These are phyloP conservation scores for Poeciliopsis prolifica DNA, from an alignment of 2,113 vertebrate species.

Conservation along the genomic window DNA sequence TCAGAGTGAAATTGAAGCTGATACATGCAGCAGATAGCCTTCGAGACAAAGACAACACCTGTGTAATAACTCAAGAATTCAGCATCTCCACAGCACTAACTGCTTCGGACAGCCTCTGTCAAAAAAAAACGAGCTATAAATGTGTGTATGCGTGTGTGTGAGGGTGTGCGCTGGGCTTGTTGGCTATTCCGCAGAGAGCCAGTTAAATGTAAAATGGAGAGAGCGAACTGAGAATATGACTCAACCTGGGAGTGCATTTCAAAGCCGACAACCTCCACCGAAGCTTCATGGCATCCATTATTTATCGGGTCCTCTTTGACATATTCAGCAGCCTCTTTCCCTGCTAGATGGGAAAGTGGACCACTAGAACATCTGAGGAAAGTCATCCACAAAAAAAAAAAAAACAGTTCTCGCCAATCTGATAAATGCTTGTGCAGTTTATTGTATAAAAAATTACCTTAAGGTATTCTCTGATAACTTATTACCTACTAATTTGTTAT, in stretches of 20 bases:
- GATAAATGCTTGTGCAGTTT: neutral
- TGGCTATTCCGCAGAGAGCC: slow-evolving; percentile 36
- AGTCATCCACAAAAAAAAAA: slow-evolving; percentile 25
- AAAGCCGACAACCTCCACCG: slow-evolving; percentile 64
- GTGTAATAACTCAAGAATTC: slow-evolving; percentile 49
- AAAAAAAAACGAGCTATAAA: slow-evolving; percentile 27
- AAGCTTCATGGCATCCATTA: slow-evolving; percentile 68
- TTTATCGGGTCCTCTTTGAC: slow-evolving; percentile 64
- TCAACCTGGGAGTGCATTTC: slow-evolving; percentile 65
- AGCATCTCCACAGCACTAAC: slow-evolving; percentile 43
- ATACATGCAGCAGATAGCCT: slow-evolving; percentile 58
- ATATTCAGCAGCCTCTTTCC: slow-evolving; percentile 49
- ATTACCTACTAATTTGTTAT: neutral
- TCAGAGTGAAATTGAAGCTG: slow-evolving; percentile 59
- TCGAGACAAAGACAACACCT: slow-evolving; percentile 58
- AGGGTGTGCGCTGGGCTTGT: slow-evolving; percentile 15
- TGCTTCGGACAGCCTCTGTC: slow-evolving; percentile 45
- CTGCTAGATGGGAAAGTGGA: slow-evolving; percentile 31
- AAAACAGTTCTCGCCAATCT: neutral
- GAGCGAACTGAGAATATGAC: slow-evolving; percentile 49
- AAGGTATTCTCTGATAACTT: neutral
- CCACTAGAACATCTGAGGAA: slow-evolving; percentile 21
- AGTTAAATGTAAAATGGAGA: slow-evolving; percentile 66
- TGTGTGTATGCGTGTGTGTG: slow-evolving; percentile 10
- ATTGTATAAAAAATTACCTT: slow-evolving; percentile 9